Evolutionary conservation across 2,797 vertebrate species (phyloP).

Genomic region (Calcarius lapponicus): DNA sequence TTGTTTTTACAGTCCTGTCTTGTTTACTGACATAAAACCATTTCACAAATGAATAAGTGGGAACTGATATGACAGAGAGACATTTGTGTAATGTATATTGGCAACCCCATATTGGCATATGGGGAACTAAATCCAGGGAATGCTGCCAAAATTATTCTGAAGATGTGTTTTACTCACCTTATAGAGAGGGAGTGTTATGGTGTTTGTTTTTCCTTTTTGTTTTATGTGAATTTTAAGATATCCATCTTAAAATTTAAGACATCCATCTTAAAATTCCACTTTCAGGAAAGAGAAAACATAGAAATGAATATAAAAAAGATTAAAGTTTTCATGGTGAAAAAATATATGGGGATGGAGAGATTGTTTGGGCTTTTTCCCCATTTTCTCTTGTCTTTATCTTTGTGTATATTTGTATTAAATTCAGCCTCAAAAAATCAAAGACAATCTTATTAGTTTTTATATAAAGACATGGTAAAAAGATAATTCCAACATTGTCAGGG

Average conservation of each 20-base stretch:
- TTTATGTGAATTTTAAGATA: neutral
- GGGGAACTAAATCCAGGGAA: neutral
- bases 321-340: neutral
- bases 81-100: neutral
- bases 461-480: neutral
- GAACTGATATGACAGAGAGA: neutral
- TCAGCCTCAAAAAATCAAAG: neutral
- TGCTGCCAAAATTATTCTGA: conserved; percentile 3
- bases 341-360: neutral
- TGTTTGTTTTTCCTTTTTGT: neutral
- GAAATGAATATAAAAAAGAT: neutral
- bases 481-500: neutral
- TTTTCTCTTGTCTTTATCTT: neutral
- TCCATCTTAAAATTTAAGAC: neutral
- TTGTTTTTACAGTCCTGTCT: neutral
- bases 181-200: neutral
- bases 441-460: neutral
- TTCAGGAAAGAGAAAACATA: neutral
- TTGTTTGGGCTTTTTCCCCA: neutral
- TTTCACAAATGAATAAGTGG: neutral
- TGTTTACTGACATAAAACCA: neutral
- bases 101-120: neutral
- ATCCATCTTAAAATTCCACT: neutral
- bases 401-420: neutral
- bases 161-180: neutral